These are phyloP conservation scores for Potorous gilbertii DNA, from an alignment of 2,797 vertebrate genomes.

Conservation along the genomic window DNA sequence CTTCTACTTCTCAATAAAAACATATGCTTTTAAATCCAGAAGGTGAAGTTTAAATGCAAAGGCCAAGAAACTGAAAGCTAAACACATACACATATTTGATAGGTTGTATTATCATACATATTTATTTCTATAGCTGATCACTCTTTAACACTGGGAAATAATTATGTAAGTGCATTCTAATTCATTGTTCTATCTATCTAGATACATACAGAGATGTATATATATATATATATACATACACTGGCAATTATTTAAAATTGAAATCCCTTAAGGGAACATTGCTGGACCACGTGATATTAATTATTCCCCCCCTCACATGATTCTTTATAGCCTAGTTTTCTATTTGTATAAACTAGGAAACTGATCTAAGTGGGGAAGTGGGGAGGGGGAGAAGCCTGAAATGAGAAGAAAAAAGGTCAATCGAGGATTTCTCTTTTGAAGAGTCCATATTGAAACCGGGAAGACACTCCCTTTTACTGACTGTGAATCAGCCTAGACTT, in stretches of 20 bases:
- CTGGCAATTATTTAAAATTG: neutral
- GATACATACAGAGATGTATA: rapidly evolving
- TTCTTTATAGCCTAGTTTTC: constrained; percentile 8
- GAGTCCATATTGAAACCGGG: constrained; percentile 15
- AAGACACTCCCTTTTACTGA: neutral
- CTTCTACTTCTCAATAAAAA: constrained; percentile 53
- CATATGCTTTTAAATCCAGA: constrained; percentile 55
- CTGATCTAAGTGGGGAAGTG: constrained; percentile 46
- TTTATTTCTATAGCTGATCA: neutral
- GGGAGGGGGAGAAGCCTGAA: constrained; percentile 6
- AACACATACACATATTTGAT: constrained; percentile 6
- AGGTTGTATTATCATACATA: neutral
- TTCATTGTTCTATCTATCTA: neutral
- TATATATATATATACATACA: too few relatives aligned
- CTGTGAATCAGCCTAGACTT: neutral
- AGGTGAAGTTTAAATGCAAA: constrained; percentile 48
- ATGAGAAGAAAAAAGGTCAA: constrained; percentile 48
- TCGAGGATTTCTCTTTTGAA: constrained; percentile 40
- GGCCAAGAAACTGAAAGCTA: constrained; percentile 45
- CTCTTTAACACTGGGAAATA: neutral
- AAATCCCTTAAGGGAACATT: neutral
- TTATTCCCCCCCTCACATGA: rapidly evolving
- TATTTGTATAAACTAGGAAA: constrained; percentile 20
- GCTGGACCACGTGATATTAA: neutral
- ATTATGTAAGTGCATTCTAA: neutral